These are phyloP conservation scores for Enhydra lutris DNA, from an alignment of 2,113 vertebrate species.

Conservation along the genomic window DNA sequence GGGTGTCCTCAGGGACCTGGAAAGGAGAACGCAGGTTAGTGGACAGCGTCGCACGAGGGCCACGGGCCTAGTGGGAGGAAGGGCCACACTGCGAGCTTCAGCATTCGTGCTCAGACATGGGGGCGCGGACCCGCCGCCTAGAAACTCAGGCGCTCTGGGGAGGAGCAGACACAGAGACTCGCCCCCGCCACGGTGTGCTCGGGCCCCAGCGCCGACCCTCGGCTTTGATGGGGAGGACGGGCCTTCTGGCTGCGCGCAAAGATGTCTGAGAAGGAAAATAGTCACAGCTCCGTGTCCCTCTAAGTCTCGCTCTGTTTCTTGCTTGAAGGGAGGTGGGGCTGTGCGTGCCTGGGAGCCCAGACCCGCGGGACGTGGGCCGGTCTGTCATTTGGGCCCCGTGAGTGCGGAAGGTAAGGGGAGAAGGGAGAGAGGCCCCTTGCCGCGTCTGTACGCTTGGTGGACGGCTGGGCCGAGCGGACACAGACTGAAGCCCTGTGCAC, in stretches of 20 bases:
- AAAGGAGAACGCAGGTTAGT: slow-evolving; percentile 47
- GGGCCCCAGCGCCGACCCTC: background rate
- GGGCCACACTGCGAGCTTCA: fast-evolving
- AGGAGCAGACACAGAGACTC: fast-evolving
- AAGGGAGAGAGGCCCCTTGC: background rate
- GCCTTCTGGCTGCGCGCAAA: background rate
- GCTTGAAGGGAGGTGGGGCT: fast-evolving
- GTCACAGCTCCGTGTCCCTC: fast-evolving
- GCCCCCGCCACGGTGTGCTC: fast-evolving
- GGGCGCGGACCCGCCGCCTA: fast-evolving
- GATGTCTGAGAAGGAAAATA: background rate
- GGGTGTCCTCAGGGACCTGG: background rate
- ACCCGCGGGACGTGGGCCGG: fast-evolving
- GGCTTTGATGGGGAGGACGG: background rate
- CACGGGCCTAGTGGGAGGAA: background rate
- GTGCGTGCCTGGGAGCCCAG: fast-evolving
- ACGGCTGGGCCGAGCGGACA: fast-evolving
- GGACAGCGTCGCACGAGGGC: background rate
- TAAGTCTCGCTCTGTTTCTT: background rate
- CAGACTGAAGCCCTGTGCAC: fast-evolving
- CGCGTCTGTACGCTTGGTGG: no score
- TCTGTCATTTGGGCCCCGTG: fast-evolving
- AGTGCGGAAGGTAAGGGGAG: fast-evolving
- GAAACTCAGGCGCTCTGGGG: fast-evolving
- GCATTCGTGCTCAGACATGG: fast-evolving